These are phyloP conservation scores for Ptychochromis oligacanthus DNA, from an alignment of 2,113 vertebrate species.

Conservation along the genomic window DNA sequence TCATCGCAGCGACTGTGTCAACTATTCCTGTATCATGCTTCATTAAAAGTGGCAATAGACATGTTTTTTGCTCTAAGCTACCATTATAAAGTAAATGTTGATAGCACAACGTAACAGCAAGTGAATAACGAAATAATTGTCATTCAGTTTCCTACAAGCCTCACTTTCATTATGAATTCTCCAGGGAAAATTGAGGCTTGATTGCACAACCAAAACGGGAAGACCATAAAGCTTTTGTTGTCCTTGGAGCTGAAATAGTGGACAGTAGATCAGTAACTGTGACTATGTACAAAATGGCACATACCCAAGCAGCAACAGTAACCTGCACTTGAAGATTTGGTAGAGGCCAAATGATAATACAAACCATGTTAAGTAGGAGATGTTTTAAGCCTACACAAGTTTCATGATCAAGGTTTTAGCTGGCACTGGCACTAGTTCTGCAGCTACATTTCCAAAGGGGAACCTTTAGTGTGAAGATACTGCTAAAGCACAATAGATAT, in stretches of 20 bases:
- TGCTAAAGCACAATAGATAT: not conserved
- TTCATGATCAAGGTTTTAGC: not conserved
- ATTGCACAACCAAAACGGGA: not conserved
- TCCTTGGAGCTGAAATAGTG: not conserved
- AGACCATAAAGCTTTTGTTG: not conserved
- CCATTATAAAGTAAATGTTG: not conserved
- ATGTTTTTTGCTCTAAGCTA: not conserved
- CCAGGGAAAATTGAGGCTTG: not conserved
- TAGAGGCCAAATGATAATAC: not conserved
- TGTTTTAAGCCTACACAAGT: not conserved
- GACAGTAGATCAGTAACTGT: not conserved
- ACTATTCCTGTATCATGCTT: not conserved
- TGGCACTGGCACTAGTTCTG: not conserved
- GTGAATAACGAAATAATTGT: not conserved
- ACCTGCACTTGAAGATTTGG: not conserved
- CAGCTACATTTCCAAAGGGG: not conserved
- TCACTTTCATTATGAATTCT: not conserved
- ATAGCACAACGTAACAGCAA: not conserved
- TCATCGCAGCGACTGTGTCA: not conserved
- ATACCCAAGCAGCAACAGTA: not conserved
- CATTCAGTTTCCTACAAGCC: not conserved
- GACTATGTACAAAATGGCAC: not conserved
- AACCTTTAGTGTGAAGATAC: not conserved
- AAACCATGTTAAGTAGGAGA: not conserved
- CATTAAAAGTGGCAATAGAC: not conserved